A percentile compares a stretch with the other conserved stretches of the same genome.
Conservation (phyloP, 2,888 invertebrate genomes). For the Heterodera filipjevi region DNA sequence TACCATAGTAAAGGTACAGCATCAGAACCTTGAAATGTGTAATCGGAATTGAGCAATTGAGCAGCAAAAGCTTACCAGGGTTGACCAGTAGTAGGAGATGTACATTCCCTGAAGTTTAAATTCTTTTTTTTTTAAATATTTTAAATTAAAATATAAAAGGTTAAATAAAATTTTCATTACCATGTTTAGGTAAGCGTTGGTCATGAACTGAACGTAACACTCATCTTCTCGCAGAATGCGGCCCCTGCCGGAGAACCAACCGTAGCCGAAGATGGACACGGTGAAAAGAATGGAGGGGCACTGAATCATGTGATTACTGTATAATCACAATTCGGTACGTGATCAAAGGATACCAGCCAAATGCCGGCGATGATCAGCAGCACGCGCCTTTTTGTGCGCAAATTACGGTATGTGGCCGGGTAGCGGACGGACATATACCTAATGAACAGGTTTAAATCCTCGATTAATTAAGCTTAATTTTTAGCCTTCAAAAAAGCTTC, state of each 20-base stretch:
- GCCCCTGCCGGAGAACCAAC: constrained; percentile 88
- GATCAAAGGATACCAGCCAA: constrained; percentile 54
- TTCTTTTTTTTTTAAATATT: neutral
- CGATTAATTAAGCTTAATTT: constrained; percentile 1
- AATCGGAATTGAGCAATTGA: constrained; percentile 61
- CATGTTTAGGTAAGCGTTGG: constrained; percentile 94
- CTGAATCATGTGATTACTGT: constrained; percentile 45
- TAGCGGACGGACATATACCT: constrained; percentile 94
- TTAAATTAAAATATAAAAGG: neutral
- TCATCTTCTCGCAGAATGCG: constrained; percentile 58
- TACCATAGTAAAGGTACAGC: constrained; percentile 86
- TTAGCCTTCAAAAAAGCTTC: too few relatives aligned
- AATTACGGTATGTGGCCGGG: constrained; percentile 92
- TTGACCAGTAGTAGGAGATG: constrained; percentile 76
- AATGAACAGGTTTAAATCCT: neutral
- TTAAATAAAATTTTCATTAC: constrained; percentile 69
- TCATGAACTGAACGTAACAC: constrained; percentile 81
- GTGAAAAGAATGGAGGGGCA: constrained; percentile 92
- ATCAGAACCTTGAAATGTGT: constrained; percentile 78
- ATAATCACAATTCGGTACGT: too few relatives aligned
- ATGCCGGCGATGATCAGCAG: constrained; percentile 60
- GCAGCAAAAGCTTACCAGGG: constrained; percentile 70
- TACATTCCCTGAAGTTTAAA: constrained; percentile 51
- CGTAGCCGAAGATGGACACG: constrained; percentile 98
- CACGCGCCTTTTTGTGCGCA: constrained; percentile 71